phyloP scores from a whole-genome alignment of 2,797 vertebrate genomes.

The Steatocranus sp. region DNA sequence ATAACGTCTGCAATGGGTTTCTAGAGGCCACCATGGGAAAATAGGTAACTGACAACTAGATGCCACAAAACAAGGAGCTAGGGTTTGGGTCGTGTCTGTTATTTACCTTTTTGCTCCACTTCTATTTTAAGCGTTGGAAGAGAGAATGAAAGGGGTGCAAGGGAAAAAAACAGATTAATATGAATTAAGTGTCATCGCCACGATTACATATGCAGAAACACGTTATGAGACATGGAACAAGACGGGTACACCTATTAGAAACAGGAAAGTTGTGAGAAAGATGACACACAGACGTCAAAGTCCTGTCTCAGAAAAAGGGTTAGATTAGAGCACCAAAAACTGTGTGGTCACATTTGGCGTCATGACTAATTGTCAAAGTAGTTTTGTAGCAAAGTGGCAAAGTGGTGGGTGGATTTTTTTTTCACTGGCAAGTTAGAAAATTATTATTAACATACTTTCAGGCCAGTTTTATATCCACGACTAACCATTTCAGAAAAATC shows the following conservation, averaged over 20 bases:
- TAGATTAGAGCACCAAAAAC: slow-evolving; percentile 72
- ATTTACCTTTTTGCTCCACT: slow-evolving; percentile 99
- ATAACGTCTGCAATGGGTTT: slow-evolving; percentile 77
- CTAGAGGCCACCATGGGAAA: slow-evolving; percentile 81
- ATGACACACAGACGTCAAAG: slow-evolving; percentile 71
- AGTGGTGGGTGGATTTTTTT: slow-evolving; percentile 44
- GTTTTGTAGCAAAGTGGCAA: slow-evolving; percentile 13
- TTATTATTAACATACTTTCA: neutral
- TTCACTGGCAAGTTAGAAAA: neutral
- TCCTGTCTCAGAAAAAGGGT: slow-evolving; percentile 79
- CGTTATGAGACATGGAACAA: slow-evolving; percentile 87
- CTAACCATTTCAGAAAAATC: neutral
- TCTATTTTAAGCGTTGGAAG: slow-evolving; percentile 99
- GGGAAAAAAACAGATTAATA: slow-evolving; percentile 97
- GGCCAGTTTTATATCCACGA: neutral
- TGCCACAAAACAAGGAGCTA: slow-evolving; percentile 99
- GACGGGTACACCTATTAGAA: slow-evolving; percentile 85
- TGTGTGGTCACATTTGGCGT: slow-evolving; percentile 3
- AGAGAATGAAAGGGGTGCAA: slow-evolving; percentile 97
- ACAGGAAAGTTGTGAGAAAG: slow-evolving; percentile 55
- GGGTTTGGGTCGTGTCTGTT: slow-evolving; percentile 92
- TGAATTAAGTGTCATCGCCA: slow-evolving; percentile 95
- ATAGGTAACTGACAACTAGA: slow-evolving; percentile 95
- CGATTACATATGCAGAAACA: slow-evolving; percentile 91
- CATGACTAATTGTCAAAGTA: neutral